Percentiles rank a stretch among this genome's conserved stretches.
Evolutionary conservation across 2,113 vertebrate species (phyloP).

Genomic region (Perognathus longimembris): DNA sequence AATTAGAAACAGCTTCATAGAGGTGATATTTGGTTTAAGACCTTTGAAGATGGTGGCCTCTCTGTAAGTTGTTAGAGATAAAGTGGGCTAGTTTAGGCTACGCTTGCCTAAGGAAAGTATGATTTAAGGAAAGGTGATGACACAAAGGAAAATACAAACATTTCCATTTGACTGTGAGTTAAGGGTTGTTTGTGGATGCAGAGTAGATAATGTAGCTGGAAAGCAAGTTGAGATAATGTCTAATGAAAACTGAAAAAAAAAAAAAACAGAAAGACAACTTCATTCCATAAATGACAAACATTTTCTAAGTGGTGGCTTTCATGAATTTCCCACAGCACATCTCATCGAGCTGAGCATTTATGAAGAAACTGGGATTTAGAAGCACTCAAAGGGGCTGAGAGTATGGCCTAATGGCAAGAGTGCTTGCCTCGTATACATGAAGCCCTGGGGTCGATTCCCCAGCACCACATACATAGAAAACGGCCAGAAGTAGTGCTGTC

Average conservation of each 20-base stretch:
- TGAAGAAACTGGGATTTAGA: neutral
- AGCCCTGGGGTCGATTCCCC: too few species aligned
- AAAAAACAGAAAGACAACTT: neutral
- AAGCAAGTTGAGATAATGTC: neutral
- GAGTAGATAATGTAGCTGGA: neutral
- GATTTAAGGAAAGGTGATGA: neutral
- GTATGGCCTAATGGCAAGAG: too few species aligned
- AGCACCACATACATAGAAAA: too few species aligned
- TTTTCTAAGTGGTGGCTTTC: neutral
- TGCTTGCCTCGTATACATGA: too few species aligned
- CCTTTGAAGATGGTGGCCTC: neutral
- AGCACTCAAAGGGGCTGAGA: too few species aligned
- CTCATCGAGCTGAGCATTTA: neutral
- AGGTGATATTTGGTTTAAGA: neutral
- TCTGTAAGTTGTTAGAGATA: neutral
- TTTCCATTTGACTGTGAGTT: neutral
- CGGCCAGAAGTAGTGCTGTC: too few species aligned
- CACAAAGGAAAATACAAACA: neutral
- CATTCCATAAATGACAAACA: neutral
- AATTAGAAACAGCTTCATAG: neutral
- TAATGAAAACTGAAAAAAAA: neutral
- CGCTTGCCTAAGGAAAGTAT: neutral
- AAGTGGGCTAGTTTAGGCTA: neutral
- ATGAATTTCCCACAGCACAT: constrained; percentile 1
- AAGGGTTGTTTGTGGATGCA: neutral